These are phyloP conservation scores for Monochamus alternatus DNA, from an alignment of 2,888 invertebrate genomes.

Conservation along the genomic window DNA sequence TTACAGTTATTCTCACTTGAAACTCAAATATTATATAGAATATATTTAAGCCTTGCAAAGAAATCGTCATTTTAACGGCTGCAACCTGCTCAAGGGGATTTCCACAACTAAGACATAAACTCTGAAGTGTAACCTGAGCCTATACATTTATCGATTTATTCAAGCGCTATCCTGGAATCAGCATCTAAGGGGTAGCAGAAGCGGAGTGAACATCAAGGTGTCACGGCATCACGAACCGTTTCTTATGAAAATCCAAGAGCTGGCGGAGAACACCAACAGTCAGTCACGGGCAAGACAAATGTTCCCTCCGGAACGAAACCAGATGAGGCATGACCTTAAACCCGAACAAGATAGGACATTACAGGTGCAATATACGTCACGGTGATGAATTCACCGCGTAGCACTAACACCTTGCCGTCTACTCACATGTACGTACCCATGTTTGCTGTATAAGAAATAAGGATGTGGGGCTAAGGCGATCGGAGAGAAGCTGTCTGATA, in stretches of 20 bases:
- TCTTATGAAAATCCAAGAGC: conserved; percentile 41
- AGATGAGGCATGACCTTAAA: conserved; percentile 53
- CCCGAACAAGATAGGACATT: conserved; percentile 54
- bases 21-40: too few relatives aligned
- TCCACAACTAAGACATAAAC: background rate
- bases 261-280: conserved; percentile 51
- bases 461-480: background rate
- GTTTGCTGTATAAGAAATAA: conserved; percentile 17
- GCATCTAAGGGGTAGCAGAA: conserved; percentile 31
- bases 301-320: conserved; percentile 55
- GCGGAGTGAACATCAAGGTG: conserved; percentile 21
- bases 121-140: background rate
- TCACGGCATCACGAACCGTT: conserved; percentile 38
- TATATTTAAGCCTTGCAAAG: too few relatives aligned
- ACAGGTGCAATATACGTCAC: conserved; percentile 62
- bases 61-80: too few relatives aligned
- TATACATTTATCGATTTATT: conserved; percentile 34
- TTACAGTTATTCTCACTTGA: too few relatives aligned
- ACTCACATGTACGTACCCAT: conserved; percentile 20
- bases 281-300: conserved; percentile 61
- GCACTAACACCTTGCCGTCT: conserved; percentile 41
- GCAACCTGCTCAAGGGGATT: background rate
- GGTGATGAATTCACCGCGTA: conserved; percentile 57
- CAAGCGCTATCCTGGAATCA: conserved; percentile 27
- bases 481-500: background rate